Conservation (phyloP, 2,113 vertebrate species). For the Aix galericulata region DNA sequence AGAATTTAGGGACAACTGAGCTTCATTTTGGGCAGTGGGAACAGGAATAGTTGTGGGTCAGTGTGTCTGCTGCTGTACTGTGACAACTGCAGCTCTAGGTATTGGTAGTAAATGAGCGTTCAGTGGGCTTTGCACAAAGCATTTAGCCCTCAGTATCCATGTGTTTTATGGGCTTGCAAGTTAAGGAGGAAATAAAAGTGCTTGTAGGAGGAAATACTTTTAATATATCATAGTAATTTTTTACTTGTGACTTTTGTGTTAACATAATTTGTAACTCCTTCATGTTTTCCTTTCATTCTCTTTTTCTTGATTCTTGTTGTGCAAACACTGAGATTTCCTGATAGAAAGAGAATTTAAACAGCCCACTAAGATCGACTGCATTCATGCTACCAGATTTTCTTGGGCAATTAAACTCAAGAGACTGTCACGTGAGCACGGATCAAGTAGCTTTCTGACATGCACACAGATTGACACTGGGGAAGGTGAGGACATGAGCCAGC, state of each 20-base stretch:
- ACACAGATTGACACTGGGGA: background rate
- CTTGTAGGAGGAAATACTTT: slow-evolving; percentile 18
- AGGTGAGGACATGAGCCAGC: background rate
- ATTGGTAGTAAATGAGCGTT: background rate
- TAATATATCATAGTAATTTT: slow-evolving; percentile 22
- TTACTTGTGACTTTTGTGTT: slow-evolving; percentile 29
- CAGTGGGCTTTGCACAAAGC: background rate
- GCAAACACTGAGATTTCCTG: slow-evolving; percentile 34
- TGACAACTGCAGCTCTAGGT: background rate
- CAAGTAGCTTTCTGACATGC: slow-evolving; percentile 45
- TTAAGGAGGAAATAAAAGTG: slow-evolving; percentile 26
- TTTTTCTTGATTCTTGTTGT: slow-evolving; percentile 24
- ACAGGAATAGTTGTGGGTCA: background rate
- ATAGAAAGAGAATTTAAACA: slow-evolving; percentile 27
- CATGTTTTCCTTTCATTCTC: slow-evolving; percentile 21
- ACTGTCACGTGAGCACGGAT: background rate
- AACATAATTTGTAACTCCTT: slow-evolving; percentile 46
- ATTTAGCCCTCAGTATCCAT: background rate
- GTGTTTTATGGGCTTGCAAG: slow-evolving; percentile 2
- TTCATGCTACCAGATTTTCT: slow-evolving; percentile 47
- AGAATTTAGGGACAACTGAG: background rate
- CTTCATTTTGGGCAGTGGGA: background rate
- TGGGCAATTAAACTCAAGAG: slow-evolving; percentile 46
- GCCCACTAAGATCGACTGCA: background rate
- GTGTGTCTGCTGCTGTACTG: fast-evolving